Percentiles rank a stretch among this genome's conserved stretches.
These are phyloP conservation scores for Mystacornis crossleyi DNA, from an alignment of 2,113 vertebrate genomes.

Conservation along the genomic window DNA sequence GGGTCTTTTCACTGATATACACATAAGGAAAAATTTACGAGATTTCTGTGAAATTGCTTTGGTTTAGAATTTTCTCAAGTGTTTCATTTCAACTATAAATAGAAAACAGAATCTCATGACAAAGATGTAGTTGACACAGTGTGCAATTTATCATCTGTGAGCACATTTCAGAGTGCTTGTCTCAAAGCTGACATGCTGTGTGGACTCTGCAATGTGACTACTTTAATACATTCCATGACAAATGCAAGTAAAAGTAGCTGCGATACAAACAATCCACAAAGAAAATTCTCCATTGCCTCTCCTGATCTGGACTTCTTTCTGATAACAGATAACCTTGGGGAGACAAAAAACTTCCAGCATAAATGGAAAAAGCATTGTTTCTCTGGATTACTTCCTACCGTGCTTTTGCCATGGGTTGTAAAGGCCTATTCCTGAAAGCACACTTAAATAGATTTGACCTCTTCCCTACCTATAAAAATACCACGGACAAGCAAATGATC, in stretches of 20 bases:
- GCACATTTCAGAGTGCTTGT: slow-evolving; percentile 46
- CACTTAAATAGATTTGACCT: slow-evolving; percentile 18
- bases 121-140: slow-evolving; percentile 58
- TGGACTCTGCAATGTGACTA: slow-evolving; percentile 8
- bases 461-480: slow-evolving; percentile 50
- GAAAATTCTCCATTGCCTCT: slow-evolving; percentile 7
- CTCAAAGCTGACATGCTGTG: slow-evolving; percentile 59
- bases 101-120: slow-evolving; percentile 56
- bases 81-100: slow-evolving; percentile 73
- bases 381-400: neutral
- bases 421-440: slow-evolving; percentile 32
- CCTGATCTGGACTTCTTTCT: slow-evolving; percentile 13
- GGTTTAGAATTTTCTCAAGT: slow-evolving; percentile 62
- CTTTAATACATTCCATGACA: slow-evolving; percentile 38
- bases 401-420: slow-evolving; percentile 56
- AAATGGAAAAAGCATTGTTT: neutral
- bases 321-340: slow-evolving; percentile 1
- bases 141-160: slow-evolving; percentile 66
- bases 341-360: neutral
- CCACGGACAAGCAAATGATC: slow-evolving; percentile 39
- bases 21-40: slow-evolving; percentile 52
- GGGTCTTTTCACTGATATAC: slow-evolving; percentile 58
- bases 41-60: slow-evolving; percentile 71
- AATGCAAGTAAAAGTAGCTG: slow-evolving; percentile 38
- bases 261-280: slow-evolving; percentile 35